Base-by-base conservation (phyloP, 2,888 invertebrate species). In the Synanthedon formicaeformis region DNA sequence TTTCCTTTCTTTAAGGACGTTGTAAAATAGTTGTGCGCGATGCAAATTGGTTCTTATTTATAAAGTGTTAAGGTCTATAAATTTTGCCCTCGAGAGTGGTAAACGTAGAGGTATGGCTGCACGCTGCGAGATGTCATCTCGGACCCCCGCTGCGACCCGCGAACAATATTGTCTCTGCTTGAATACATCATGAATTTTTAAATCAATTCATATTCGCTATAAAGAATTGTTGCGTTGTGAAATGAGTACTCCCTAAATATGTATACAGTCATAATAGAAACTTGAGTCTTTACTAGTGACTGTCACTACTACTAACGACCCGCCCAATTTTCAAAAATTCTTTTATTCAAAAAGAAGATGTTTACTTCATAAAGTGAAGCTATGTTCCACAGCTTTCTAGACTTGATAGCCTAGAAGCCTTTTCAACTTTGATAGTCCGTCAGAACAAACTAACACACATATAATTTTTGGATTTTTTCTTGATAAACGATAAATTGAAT, bases 71-170 rank as follows among this genome's bases (percentile, higher is more conserved):
- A 66, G 60, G 69, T 65, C 56, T 54, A 52, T 65, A 56, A 55
- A 51, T n/a, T 13, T 54, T 52, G 51, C 50, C 50, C n/a, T 53
- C 58, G 60, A 60, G 60, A 69, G 63, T 59, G 67, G 69, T 66
- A 71, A 68, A 67, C 70, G 65, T 65, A 72, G 72, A 75, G 75
- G 76, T 71, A 72, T 72, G 80, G 73, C 78, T 80, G 78, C 83
- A 82, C 75, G 84, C 83, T 80, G 84, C 69, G 84, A 84, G 86
- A 87, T 86, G 86, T 81, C 86, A 86, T 86, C 85, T 85, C 69
- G 79, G 67, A 71, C 75, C 73, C 85, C 86, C 72, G 80, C 82
- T 75, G 86, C 61, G 85, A 69, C 74, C 74, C 73, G 84, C 73
- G 79, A 86, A 86, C 86, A 84, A 84, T 84, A 85, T 85, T 85